phyloP scores from a whole-genome alignment of 2,797 vertebrate species.

The Coranthus polyacanthus region DNA sequence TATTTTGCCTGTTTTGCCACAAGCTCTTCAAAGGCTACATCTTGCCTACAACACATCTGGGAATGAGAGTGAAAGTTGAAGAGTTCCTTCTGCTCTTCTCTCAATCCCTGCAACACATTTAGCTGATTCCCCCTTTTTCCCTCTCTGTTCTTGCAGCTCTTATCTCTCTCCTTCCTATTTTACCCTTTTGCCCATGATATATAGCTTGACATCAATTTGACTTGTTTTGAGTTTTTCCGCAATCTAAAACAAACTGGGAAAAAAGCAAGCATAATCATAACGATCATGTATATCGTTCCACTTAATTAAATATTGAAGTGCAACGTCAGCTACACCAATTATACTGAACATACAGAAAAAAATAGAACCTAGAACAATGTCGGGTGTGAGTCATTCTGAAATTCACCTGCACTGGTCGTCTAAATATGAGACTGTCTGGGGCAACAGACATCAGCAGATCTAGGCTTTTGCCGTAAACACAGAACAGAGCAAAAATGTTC shows the following conservation, averaged over 20 bases:
- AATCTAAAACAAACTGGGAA: constrained; percentile 40
- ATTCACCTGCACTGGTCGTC: constrained; percentile 57
- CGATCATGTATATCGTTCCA: constrained; percentile 33
- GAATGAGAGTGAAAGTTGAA: constrained; percentile 85
- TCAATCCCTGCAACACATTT: constrained; percentile 58
- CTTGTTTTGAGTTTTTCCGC: constrained; percentile 54
- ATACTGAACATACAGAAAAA: constrained; percentile 12
- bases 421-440: constrained; percentile 60
- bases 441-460: constrained; percentile 70
- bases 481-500: constrained; percentile 60
- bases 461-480: constrained; percentile 58
- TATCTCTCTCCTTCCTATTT: too few species aligned
- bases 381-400: constrained; percentile 57
- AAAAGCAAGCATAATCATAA: background rate
- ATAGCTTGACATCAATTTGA: constrained; percentile 50
- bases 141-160: constrained; percentile 19
- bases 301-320: constrained; percentile 9
- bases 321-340: constrained; percentile 1
- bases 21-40: constrained; percentile 85
- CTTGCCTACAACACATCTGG: constrained; percentile 85
- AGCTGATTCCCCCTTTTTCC: constrained; percentile 63
- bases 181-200: constrained; percentile 25
- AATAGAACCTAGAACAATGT: constrained; percentile 46
- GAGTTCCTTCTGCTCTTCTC: constrained; percentile 77
- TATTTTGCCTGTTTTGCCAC: constrained; percentile 79